phyloP scores from a whole-genome alignment of 2,888 invertebrate genomes.

The Apoda limacodes region DNA sequence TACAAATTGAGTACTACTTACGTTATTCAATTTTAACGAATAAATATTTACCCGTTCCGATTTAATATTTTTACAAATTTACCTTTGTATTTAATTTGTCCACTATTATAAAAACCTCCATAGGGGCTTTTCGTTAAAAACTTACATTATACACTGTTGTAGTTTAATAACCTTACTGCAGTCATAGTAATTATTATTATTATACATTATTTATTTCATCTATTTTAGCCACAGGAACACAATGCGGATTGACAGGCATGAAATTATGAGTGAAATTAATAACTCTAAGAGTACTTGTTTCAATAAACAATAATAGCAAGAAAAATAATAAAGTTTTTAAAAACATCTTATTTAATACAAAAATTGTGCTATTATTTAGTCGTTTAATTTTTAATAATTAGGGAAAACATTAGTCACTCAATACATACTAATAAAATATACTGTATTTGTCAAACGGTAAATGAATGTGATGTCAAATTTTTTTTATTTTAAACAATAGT shows the following conservation, averaged over 20 bases:
- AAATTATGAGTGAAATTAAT: background rate
- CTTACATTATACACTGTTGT: conserved; percentile 61
- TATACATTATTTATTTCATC: conserved; percentile 37
- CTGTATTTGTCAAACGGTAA: too few relatives aligned
- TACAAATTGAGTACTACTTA: conserved; percentile 71
- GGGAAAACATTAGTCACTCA: too few relatives aligned
- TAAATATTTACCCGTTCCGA: conserved; percentile 64
- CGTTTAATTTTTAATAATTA: too few relatives aligned
- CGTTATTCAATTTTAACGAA: conserved; percentile 68
- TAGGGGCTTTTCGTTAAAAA: conserved; percentile 63
- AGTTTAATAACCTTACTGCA: conserved; percentile 52
- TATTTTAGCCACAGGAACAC: conserved; percentile 59
- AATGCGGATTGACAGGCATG: conserved; percentile 31
- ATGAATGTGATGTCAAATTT: too few relatives aligned
- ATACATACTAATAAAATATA: too few relatives aligned
- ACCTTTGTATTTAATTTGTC: conserved; percentile 58
- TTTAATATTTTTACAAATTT: conserved; percentile 61
- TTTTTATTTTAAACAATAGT: too few relatives aligned
- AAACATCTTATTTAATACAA: too few relatives aligned
- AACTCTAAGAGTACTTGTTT: too few relatives aligned
- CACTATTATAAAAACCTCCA: conserved; percentile 66
- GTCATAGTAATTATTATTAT: conserved; percentile 27
- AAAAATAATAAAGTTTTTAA: too few relatives aligned
- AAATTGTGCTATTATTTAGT: too few relatives aligned
- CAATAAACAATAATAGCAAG: too few relatives aligned